phyloP scores from a whole-genome alignment of 2,888 invertebrate genomes.

The Ryuthela nishihirai region DNA sequence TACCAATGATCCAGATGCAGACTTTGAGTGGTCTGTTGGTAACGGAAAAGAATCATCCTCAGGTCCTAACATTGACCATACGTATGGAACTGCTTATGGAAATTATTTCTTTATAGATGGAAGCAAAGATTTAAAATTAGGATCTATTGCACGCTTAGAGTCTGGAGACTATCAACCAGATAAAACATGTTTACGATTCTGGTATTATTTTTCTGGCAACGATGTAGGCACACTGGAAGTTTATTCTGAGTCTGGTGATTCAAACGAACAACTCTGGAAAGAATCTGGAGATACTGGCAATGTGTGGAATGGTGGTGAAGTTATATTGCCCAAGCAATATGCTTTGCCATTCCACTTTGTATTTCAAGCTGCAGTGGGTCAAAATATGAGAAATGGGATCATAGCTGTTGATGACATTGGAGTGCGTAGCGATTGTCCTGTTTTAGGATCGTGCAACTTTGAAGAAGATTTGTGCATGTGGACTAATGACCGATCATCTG shows the following conservation, averaged over 20 bases:
- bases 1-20: conserved; percentile 15
- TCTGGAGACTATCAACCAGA: conserved; percentile 12
- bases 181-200: conserved; percentile 37
- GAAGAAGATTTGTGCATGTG: conserved; percentile 38
- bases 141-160: conserved; percentile 24
- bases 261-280: conserved; percentile 15
- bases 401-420: conserved; percentile 39
- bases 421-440: conserved; percentile 22
- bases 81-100: conserved; percentile 16
- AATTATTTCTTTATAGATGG: conserved; percentile 31
- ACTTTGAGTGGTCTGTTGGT: conserved; percentile 31
- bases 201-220: conserved; percentile 36
- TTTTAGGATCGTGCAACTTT: conserved; percentile 37
- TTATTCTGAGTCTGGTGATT: conserved; percentile 14
- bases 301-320: conserved; percentile 32
- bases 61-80: conserved; percentile 38
- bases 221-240: conserved; percentile 37
- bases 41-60: conserved; percentile 8
- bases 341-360: conserved; percentile 1
- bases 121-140: too few relatives aligned
- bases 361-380: conserved; percentile 17
- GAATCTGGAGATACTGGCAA: conserved; percentile 18
- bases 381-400: conserved; percentile 1
- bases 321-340: conserved; percentile 2
- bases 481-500: conserved; percentile 19